phyloP scores from a whole-genome alignment of 2,888 invertebrate genomes.

The Cryptocephalus moraei region DNA sequence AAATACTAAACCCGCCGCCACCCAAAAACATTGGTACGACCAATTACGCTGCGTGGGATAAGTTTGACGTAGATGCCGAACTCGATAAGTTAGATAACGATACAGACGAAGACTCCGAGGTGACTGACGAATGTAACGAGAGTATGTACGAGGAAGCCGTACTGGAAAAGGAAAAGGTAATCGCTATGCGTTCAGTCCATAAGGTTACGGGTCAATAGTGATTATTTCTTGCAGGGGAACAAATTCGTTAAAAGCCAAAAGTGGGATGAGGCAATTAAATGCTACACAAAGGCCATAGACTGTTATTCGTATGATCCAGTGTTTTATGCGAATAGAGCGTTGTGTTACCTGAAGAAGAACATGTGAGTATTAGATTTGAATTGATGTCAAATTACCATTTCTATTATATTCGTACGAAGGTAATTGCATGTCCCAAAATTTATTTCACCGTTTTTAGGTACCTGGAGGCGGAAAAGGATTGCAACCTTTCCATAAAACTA shows the following conservation, averaged over 20 bases:
- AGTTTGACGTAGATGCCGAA: slow-evolving; percentile 65
- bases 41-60: slow-evolving; percentile 68
- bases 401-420: too few relatives aligned
- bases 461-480: slow-evolving; percentile 67
- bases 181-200: neutral
- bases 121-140: slow-evolving; percentile 45
- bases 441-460: slow-evolving; percentile 39
- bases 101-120: slow-evolving; percentile 38
- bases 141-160: slow-evolving; percentile 51
- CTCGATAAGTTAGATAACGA: slow-evolving; percentile 52
- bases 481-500: slow-evolving; percentile 65
- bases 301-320: slow-evolving; percentile 67
- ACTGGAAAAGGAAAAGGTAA: slow-evolving; percentile 59
- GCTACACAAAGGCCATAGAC: slow-evolving; percentile 82
- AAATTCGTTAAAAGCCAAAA: slow-evolving; percentile 63
- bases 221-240: slow-evolving; percentile 57
- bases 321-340: slow-evolving; percentile 78
- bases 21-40: slow-evolving; percentile 21
- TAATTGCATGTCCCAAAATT: too few relatives aligned
- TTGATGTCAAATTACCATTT: too few relatives aligned
- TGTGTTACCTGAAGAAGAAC: slow-evolving; percentile 73
- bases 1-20: neutral
- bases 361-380: too few relatives aligned
- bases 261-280: slow-evolving; percentile 76
- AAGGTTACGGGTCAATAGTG: neutral